phyloP scores from a whole-genome alignment of 2,888 invertebrate genomes.

The Microchrysa polita region DNA sequence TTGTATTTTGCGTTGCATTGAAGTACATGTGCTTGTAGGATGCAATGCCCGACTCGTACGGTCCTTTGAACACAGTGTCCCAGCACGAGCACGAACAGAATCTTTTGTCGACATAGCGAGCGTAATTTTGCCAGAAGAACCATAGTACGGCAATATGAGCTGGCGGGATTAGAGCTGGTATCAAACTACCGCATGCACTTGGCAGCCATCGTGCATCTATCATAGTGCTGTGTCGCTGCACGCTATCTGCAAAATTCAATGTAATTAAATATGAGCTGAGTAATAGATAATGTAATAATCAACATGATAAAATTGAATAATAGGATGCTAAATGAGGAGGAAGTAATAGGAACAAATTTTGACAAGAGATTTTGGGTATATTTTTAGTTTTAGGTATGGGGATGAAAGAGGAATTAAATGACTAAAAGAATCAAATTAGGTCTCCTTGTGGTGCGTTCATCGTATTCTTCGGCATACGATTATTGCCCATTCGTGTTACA shows the following conservation, averaged over 20 bases:
- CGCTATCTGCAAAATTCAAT: slow-evolving; percentile 18
- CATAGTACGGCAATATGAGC: slow-evolving; percentile 71
- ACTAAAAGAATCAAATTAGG: too few species aligned
- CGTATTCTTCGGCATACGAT: too few species aligned
- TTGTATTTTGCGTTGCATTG: slow-evolving; percentile 72
- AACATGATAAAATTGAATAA: too few species aligned
- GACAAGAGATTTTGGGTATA: too few species aligned
- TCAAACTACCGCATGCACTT: slow-evolving; percentile 62
- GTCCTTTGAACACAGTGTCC: slow-evolving; percentile 81
- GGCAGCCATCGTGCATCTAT: slow-evolving; percentile 63
- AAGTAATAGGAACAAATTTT: too few species aligned
- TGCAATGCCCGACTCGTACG: slow-evolving; percentile 75
- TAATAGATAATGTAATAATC: too few species aligned
- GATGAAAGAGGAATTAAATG: too few species aligned
- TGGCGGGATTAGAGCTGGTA: slow-evolving; percentile 69
- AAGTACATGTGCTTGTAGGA: slow-evolving; percentile 78
- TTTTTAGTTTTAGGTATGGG: too few species aligned
- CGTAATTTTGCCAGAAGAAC: slow-evolving; percentile 75
- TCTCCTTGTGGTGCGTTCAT: too few species aligned
- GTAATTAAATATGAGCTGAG: neutral
- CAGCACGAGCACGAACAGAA: slow-evolving; percentile 78
- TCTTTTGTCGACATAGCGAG: slow-evolving; percentile 71
- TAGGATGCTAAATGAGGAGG: too few species aligned
- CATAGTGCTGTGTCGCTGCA: slow-evolving; percentile 55
- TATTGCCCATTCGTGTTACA: too few species aligned